Conservation (phyloP, 2,113 vertebrate species). For the Drymodes brunneopygia region DNA sequence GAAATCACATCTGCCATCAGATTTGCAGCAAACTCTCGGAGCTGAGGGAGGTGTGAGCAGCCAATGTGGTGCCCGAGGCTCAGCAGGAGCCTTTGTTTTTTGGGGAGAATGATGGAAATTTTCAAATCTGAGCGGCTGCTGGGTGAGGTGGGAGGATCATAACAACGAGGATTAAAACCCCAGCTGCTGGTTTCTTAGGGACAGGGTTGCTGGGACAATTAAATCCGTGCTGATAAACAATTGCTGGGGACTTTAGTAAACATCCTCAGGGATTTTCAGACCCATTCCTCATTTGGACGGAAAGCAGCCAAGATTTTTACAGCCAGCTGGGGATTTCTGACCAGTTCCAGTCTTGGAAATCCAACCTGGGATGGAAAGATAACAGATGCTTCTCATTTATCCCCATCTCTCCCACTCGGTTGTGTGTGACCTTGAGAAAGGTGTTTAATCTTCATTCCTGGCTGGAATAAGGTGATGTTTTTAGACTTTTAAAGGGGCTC, state of each 20-base stretch:
- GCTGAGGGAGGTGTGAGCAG: conserved; percentile 16
- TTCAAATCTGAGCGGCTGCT: background rate
- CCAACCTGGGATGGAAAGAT: background rate
- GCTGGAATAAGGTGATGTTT: background rate
- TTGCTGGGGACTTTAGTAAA: background rate
- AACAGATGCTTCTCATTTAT: background rate
- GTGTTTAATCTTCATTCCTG: background rate
- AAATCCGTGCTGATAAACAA: background rate
- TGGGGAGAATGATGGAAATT: background rate
- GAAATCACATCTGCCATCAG: conserved; percentile 74
- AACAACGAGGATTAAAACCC: background rate
- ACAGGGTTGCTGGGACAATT: background rate
- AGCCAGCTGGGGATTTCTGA: background rate
- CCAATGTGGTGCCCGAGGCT: background rate
- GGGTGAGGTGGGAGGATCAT: background rate
- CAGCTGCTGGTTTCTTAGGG: background rate
- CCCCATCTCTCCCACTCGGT: background rate
- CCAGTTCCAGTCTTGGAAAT: background rate
- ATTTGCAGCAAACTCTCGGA: background rate
- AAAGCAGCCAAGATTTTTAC: background rate
- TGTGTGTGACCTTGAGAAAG: background rate
- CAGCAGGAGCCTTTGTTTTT: background rate
- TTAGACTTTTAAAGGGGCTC: too few species aligned
- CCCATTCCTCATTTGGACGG: background rate
- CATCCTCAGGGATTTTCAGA: background rate